Base-by-base conservation (phyloP, 2,113 vertebrate genomes). In the Labeo rohita region DNA sequence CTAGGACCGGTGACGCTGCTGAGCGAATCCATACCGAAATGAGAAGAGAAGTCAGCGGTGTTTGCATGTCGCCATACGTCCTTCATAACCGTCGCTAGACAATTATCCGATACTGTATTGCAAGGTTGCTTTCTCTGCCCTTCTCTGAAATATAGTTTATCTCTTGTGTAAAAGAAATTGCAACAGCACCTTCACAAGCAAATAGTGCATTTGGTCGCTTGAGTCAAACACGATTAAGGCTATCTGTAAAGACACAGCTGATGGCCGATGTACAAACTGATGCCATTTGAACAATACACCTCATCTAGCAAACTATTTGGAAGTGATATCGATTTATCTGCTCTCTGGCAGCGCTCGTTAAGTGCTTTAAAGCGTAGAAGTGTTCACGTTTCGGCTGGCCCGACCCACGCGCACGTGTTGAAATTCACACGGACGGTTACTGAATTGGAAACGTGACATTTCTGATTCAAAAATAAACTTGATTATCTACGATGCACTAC, bases 201-300 rank as follows among this genome's bases (percentile, higher is more conserved):
- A 45, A 93, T 94, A 94, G 94, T 95, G 94, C 94, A 95, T 95
- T 93, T 93, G 91, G 94, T 93, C 93, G 91, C 93, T 91, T 92
- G 94, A 92, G 92, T 90, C 93, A 92, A 95, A 94, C 87, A 90
- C 89, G 90, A 88, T 93, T 92, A 92, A 90, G 94, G 89, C 89
- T 87, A 85, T 84, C 88, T 77, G 81, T 89, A 85, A 88, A 76
- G 88, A 81, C 84, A 87, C 88, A 80, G 80, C 85, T 23, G 56
- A 87, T 84, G 88, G 88, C 85, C 47, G 52, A 56, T 85, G n/a
- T 15, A 85, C 16, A 10, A 54, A 54, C 4, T 5, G 52, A 61
- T 45, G 28, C 13, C 54, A 3, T 12, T 66, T 49, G 54, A 65
- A 28, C 28, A 28, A 28, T 28, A 28, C 28, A 28, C 28, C 28